phyloP scores from a whole-genome alignment of 2,888 invertebrate genomes.

The Trilocha varians region DNA sequence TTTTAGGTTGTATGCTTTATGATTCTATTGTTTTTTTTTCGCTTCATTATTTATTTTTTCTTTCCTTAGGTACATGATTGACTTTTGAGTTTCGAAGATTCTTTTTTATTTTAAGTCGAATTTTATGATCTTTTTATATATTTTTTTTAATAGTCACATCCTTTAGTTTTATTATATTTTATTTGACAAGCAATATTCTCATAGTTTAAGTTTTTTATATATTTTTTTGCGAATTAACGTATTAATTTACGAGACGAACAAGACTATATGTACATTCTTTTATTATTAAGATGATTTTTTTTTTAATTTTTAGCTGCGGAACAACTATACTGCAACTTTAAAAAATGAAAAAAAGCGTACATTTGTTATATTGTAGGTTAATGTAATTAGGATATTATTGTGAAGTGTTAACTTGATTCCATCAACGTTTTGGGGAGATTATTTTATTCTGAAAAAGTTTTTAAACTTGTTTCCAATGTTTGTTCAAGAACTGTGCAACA shows the following conservation, averaged over 20 bases:
- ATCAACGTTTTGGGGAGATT: too few relatives aligned
- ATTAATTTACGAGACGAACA: background rate
- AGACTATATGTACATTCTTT: conserved; percentile 3
- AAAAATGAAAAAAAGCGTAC: conserved; percentile 10
- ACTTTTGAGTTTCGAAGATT: conserved; percentile 41
- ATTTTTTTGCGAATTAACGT: conserved; percentile 9
- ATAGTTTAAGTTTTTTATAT: conserved; percentile 11
- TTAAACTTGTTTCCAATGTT: too few relatives aligned
- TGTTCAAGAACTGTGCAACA: too few relatives aligned
- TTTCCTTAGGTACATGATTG: conserved; percentile 62
- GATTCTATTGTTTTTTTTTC: conserved; percentile 9
- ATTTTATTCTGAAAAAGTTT: too few relatives aligned
- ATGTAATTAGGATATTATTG: too few relatives aligned
- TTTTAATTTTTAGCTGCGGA: conserved; percentile 48
- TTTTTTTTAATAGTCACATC: conserved; percentile 56
- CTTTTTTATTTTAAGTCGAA: conserved; percentile 21
- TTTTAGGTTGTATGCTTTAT: background rate
- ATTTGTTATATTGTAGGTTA: conserved; percentile 1
- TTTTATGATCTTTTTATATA: conserved; percentile 19
- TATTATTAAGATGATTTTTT: conserved; percentile 4
- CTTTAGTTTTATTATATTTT: conserved; percentile 22
- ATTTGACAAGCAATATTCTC: background rate
- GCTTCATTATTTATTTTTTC: conserved; percentile 21
- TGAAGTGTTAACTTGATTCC: too few relatives aligned
- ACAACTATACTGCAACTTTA: conserved; percentile 57